Conservation (phyloP, 2,113 vertebrate genomes). For the Hemiscyllium ocellatum region DNA sequence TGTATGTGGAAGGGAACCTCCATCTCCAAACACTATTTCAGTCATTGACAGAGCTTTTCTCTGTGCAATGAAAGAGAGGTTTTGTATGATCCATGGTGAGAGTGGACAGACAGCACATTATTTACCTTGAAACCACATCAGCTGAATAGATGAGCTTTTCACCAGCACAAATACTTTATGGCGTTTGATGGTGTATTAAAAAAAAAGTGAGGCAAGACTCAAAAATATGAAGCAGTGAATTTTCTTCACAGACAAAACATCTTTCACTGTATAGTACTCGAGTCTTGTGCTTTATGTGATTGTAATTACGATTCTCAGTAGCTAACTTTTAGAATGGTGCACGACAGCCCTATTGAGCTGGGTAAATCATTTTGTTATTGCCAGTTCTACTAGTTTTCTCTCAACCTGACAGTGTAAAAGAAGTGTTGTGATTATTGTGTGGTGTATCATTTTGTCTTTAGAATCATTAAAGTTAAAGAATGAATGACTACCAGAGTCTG, state of each 20-base stretch:
- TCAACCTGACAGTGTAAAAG: neutral
- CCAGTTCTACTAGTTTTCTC: neutral
- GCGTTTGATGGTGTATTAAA: neutral
- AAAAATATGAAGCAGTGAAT: conserved; percentile 7
- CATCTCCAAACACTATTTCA: neutral
- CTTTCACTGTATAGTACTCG: neutral
- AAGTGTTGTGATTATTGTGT: neutral
- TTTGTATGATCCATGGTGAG: conserved; percentile 1
- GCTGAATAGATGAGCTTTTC: neutral
- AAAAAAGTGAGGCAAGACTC: neutral
- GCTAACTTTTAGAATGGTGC: neutral
- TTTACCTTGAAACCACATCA: conserved; percentile 11
- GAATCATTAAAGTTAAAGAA: neutral
- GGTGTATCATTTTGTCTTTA: neutral
- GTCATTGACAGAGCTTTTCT: neutral
- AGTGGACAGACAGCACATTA: neutral
- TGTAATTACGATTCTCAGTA: neutral
- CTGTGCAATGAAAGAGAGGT: neutral
- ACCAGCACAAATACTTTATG: neutral
- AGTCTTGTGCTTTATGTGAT: neutral
- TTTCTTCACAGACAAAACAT: neutral
- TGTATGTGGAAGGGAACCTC: neutral
- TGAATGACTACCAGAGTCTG: neutral
- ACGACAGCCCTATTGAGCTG: neutral
- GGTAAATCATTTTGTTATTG: neutral